Percentiles rank a stretch among this genome's conserved stretches.
Conservation (phyloP, 2,797 vertebrate species). For the Epinephelus awoara region DNA sequence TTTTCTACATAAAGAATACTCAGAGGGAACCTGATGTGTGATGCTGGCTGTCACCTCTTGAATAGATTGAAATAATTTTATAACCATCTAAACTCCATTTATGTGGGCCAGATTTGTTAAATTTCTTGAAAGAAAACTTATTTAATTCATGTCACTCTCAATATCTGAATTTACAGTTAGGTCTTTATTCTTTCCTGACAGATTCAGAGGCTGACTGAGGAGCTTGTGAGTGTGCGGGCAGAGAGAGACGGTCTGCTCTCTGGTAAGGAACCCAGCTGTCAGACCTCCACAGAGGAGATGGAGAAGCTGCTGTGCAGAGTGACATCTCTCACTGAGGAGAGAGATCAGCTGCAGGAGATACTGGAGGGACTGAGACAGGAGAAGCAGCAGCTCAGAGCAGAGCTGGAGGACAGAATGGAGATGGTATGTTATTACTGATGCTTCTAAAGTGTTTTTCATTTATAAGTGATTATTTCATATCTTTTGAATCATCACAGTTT, state of each 20-base stretch:
- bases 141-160: not conserved
- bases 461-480: not conserved
- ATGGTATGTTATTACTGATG: constrained; percentile 6
- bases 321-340: constrained; percentile 79
- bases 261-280: not conserved
- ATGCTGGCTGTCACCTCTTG: not conserved
- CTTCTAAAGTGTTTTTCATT: too few relatives aligned
- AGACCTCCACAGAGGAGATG: constrained; percentile 36
- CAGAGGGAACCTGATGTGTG: not conserved
- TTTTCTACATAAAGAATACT: not conserved
- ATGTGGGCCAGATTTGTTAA: too few relatives aligned
- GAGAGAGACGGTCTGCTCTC: constrained; percentile 56
- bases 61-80: too few relatives aligned
- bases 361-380: constrained; percentile 74
- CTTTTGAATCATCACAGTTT: too few relatives aligned
- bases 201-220: constrained; percentile 20
- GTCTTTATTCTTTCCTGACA: not conserved
- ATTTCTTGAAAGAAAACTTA: too few relatives aligned
- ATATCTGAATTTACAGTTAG: not conserved
- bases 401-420: constrained; percentile 78
- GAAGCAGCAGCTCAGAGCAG: constrained; percentile 75
- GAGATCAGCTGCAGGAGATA: constrained; percentile 79
- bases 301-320: constrained; percentile 57
- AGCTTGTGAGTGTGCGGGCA: constrained; percentile 43
- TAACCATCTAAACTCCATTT: too few relatives aligned